Conservation (phyloP, 2,797 vertebrate species). For the Aotus griseimembra region DNA sequence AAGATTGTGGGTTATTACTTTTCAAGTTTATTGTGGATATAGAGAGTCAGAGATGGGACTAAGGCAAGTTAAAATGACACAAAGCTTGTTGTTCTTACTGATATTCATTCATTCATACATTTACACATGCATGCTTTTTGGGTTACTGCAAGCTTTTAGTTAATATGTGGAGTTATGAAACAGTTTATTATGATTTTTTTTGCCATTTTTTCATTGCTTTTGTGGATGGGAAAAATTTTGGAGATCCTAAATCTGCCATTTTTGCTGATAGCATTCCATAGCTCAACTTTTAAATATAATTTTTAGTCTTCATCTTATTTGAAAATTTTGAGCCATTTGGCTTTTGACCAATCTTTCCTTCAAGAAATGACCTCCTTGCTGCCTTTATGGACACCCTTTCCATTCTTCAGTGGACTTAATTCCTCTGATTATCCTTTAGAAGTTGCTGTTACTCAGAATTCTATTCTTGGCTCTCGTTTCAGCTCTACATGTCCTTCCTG, state of each 20-base stretch:
- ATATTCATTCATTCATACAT: background rate
- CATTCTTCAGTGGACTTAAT: background rate
- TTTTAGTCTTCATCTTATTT: background rate
- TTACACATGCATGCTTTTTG: background rate
- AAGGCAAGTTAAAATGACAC: background rate
- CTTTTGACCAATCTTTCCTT: background rate
- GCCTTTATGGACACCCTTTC: background rate
- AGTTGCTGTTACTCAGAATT: background rate
- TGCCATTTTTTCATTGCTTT: background rate
- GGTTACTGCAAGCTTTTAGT: background rate
- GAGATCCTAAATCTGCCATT: background rate
- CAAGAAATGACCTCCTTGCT: background rate
- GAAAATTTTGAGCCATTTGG: constrained; percentile 11
- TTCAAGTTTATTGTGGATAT: background rate
- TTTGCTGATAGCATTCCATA: background rate
- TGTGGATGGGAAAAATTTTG: background rate
- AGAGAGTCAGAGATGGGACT: background rate
- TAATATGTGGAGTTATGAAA: background rate
- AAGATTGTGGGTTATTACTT: background rate
- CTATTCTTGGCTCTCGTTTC: background rate
- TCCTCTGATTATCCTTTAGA: constrained; percentile 19
- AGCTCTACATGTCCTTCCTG: background rate
- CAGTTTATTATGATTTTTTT: constrained; percentile 15
- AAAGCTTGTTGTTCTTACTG: background rate
- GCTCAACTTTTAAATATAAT: background rate